Evolutionary conservation across 2,113 vertebrate species (phyloP).

Genomic region (Pluvialis apricaria): DNA sequence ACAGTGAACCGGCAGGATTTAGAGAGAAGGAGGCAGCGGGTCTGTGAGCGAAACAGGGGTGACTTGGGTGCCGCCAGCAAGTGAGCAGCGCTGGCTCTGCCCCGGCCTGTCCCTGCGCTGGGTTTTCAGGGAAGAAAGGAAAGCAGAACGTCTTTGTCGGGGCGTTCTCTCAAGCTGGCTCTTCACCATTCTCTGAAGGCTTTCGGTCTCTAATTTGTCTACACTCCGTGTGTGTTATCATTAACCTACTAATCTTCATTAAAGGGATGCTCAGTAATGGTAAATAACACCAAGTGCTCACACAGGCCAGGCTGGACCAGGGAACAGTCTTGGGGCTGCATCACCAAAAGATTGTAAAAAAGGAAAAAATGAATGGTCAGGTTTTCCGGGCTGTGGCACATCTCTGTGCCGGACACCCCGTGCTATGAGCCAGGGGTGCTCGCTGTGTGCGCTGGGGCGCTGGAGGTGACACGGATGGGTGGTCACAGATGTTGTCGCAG

Average conservation of each 20-base stretch:
- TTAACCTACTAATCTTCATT: background rate
- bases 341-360: background rate
- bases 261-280: background rate
- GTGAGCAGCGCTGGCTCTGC: background rate
- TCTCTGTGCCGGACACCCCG: background rate
- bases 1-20: background rate
- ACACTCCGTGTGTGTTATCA: background rate
- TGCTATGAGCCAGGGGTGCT: background rate
- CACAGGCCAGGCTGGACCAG: background rate
- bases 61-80: background rate
- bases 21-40: background rate
- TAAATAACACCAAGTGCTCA: background rate
- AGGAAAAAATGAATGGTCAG: background rate
- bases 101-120: fast-evolving
- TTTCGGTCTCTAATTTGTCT: background rate
- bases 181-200: background rate
- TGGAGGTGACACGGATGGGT: background rate
- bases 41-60: fast-evolving
- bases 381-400: fast-evolving
- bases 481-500: background rate
- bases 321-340: fast-evolving
- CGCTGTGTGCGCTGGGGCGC: background rate
- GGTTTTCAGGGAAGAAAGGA: background rate
- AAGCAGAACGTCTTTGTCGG: background rate
- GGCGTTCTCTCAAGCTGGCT: background rate